Conservation (phyloP, 2,888 invertebrate genomes). For the Pheosia gnoma region DNA sequence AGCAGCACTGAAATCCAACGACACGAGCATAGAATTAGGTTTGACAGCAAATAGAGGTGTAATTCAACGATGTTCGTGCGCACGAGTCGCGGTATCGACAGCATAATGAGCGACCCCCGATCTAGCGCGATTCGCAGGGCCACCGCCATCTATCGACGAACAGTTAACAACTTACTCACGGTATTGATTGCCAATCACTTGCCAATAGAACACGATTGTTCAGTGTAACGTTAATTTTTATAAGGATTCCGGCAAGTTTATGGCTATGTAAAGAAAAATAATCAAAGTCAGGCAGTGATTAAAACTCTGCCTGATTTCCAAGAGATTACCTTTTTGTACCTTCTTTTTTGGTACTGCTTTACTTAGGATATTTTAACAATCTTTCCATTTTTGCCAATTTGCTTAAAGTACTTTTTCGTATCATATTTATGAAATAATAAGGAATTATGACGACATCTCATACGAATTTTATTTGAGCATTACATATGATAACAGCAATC, state of each 20-base stretch:
- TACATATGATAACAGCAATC: too few relatives aligned
- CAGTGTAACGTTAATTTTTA: slow-evolving; percentile 18
- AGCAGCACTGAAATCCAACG: slow-evolving; percentile 62
- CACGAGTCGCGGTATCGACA: slow-evolving; percentile 79
- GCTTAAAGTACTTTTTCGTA: too few relatives aligned
- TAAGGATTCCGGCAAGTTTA: neutral
- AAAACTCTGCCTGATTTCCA: too few relatives aligned
- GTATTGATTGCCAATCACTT: slow-evolving; percentile 21
- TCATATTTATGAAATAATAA: too few relatives aligned
- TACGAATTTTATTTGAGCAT: too few relatives aligned
- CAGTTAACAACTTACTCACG: slow-evolving; percentile 67
- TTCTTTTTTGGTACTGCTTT: too few relatives aligned
- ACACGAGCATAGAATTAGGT: slow-evolving; percentile 78
- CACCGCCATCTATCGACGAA: slow-evolving; percentile 57
- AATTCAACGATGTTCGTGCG: slow-evolving; percentile 82
- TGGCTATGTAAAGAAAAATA: slow-evolving; percentile 8
- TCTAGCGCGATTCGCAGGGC: slow-evolving; percentile 58
- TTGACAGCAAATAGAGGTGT: slow-evolving; percentile 82
- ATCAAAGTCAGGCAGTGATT: too few relatives aligned
- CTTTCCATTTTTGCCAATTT: too few relatives aligned
- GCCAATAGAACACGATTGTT: slow-evolving; percentile 34
- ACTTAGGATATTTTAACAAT: too few relatives aligned
- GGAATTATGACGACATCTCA: too few relatives aligned
- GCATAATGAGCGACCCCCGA: slow-evolving; percentile 69
- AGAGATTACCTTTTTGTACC: too few relatives aligned